Evolutionary conservation across 2,113 vertebrate genomes (phyloP).

Genomic region (Vulpes lagopus): DNA sequence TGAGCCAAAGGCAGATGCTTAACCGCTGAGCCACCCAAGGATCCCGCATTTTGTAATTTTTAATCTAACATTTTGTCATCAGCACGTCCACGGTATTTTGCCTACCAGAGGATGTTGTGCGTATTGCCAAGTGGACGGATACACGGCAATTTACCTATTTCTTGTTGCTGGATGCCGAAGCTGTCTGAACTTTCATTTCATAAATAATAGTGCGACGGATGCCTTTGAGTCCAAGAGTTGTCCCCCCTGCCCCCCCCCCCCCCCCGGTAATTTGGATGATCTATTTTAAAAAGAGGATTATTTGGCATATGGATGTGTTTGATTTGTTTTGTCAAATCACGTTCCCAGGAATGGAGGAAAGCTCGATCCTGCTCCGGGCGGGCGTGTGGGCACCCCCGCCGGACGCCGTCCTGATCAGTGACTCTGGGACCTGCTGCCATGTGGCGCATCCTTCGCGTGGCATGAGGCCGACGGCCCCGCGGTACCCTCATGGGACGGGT

Average conservation of each 20-base stretch:
- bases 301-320: fast-evolving
- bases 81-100: background rate
- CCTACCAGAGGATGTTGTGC: background rate
- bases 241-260: no score
- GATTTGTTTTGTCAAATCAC: fast-evolving
- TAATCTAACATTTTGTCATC: background rate
- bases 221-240: background rate
- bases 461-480: fast-evolving
- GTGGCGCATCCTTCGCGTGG: background rate
- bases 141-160: no score
- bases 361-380: fast-evolving
- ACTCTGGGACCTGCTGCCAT: background rate
- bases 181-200: background rate
- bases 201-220: fast-evolving
- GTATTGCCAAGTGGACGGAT: fast-evolving
- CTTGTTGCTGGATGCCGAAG: background rate
- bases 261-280: background rate
- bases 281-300: background rate
- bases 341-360: fast-evolving
- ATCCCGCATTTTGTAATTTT: no score
- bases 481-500: background rate
- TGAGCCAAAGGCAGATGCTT: no score
- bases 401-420: background rate
- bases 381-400: fast-evolving
- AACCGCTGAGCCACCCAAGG: no score